phyloP scores from a whole-genome alignment of 2,888 invertebrate genomes.

The Synergus umbraculus region DNA sequence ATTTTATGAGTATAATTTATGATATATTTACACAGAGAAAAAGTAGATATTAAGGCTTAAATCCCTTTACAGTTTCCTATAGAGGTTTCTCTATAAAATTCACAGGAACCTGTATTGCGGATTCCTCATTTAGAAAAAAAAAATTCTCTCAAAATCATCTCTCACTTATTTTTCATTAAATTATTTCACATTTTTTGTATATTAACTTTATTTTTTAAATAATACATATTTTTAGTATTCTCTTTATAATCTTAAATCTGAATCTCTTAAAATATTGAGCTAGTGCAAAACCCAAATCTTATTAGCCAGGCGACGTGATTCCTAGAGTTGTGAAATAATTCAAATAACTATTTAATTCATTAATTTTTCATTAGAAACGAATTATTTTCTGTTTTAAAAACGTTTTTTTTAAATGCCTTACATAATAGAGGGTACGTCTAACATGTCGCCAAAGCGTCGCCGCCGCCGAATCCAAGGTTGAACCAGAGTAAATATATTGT shows the following conservation, averaged over 20 bases:
- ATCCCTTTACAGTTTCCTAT: background rate
- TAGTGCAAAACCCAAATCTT: background rate
- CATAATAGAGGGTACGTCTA: constrained; percentile 8
- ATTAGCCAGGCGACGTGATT: constrained; percentile 11
- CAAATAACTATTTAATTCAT: background rate
- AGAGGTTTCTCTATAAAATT: no score
- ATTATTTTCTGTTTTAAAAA: background rate
- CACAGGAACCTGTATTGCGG: no score
- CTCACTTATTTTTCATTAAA: no score
- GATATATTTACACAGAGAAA: background rate
- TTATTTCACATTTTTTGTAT: no score
- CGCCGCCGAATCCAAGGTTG: constrained; percentile 49
- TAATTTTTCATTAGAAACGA: background rate
- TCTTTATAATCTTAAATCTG: background rate
- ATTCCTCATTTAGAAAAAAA: no score
- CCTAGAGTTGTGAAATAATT: background rate
- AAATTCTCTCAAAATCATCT: no score
- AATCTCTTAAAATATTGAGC: background rate
- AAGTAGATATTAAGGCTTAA: background rate
- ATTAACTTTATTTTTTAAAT: no score
- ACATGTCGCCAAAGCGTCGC: constrained; percentile 51
- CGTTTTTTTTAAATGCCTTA: background rate
- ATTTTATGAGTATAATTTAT: background rate
- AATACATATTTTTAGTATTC: background rate
- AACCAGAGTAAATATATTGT: constrained; percentile 45